Evolutionary conservation across 2,113 vertebrate genomes (phyloP).

Genomic region (Columba janthina): DNA sequence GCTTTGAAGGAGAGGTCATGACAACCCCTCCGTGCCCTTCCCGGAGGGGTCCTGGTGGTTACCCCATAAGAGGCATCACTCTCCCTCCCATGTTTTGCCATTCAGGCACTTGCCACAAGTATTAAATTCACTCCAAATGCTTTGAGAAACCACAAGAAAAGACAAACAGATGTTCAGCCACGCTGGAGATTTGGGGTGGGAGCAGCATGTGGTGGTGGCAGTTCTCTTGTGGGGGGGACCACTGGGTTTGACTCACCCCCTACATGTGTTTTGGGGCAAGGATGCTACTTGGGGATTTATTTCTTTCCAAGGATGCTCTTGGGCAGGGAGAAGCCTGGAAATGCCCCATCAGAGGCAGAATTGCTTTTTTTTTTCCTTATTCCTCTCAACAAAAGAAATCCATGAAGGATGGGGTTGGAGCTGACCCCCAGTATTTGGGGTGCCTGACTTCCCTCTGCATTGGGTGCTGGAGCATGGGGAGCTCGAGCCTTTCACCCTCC

Average conservation of each 20-base stretch:
- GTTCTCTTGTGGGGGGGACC: not conserved
- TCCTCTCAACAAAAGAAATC: not conserved
- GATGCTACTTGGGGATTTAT: not conserved
- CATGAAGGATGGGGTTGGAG: not conserved
- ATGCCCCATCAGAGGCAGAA: not conserved
- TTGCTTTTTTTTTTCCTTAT: not conserved
- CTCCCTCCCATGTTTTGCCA: fast-evolving
- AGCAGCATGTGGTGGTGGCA: not conserved
- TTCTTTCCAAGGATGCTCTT: not conserved
- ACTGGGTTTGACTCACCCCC: fast-evolving
- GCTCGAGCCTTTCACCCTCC: not conserved
- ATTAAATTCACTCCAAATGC: fast-evolving
- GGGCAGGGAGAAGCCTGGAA: not conserved
- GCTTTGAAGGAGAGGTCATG: not conserved
- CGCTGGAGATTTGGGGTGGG: not conserved
- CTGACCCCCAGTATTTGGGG: not conserved
- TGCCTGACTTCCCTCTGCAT: not conserved
- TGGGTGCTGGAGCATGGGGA: fast-evolving
- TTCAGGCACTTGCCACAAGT: not conserved
- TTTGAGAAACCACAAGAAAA: not conserved
- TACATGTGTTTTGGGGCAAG: fast-evolving
- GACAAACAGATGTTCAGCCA: not conserved
- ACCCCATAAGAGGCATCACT: fast-evolving
- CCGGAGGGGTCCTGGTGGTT: not conserved
- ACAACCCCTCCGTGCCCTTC: not conserved